Conservation (phyloP, 2,797 vertebrate species). For the Sebastes kiyomatsui region DNA sequence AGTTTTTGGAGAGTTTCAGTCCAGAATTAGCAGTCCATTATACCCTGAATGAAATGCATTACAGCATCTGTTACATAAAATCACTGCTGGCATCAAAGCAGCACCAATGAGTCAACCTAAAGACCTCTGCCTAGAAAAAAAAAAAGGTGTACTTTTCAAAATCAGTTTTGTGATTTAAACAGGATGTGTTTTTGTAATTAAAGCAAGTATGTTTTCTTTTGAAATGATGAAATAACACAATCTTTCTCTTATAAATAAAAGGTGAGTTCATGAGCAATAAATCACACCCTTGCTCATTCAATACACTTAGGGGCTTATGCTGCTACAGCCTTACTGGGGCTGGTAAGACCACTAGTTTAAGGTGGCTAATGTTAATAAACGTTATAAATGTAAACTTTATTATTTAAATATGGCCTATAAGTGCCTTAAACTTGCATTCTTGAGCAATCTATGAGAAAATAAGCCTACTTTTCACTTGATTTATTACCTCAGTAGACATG, state of each 20-base stretch:
- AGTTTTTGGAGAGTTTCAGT: background rate
- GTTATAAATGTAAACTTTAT: too few species aligned
- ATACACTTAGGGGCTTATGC: background rate
- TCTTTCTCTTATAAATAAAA: background rate
- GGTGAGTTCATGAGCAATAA: background rate
- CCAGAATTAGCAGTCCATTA: background rate
- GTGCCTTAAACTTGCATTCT: too few species aligned
- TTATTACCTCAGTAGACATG: too few species aligned
- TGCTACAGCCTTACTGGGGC: background rate
- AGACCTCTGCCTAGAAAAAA: background rate
- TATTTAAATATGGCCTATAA: too few species aligned
- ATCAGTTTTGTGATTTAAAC: background rate
- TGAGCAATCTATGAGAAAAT: too few species aligned
- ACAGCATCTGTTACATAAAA: slow-evolving; percentile 3
- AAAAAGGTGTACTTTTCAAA: background rate
- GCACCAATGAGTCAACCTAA: background rate
- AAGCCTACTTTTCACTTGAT: too few species aligned
- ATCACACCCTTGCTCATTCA: background rate
- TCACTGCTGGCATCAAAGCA: slow-evolving; percentile 2
- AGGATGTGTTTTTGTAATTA: background rate
- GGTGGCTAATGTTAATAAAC: too few species aligned
- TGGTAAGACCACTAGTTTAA: too few species aligned
- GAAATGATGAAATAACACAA: background rate
- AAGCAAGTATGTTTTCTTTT: background rate
- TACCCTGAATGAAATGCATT: background rate